phyloP scores from a whole-genome alignment of 2,888 invertebrate species.

The Clusia tigrina region DNA sequence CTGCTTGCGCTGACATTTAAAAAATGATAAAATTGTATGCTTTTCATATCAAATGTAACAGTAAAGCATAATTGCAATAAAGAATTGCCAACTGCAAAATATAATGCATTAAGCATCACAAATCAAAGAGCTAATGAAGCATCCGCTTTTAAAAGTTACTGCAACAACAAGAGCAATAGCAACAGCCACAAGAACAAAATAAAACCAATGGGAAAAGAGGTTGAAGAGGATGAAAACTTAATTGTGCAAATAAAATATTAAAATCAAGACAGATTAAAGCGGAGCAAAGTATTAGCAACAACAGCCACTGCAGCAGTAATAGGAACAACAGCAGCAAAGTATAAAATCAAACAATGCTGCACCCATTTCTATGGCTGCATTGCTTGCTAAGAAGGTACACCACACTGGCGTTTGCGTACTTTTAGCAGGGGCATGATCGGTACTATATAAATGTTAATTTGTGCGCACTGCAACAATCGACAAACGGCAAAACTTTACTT shows the following conservation, averaged over 20 bases:
- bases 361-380: conserved; percentile 8
- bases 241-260: neutral
- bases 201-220: too few species aligned
- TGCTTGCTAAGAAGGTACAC: neutral
- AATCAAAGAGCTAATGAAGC: neutral
- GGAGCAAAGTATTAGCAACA: neutral
- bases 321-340: neutral
- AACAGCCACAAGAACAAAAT: neutral
- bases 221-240: neutral
- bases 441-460: conserved; percentile 33
- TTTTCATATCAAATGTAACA: conserved; percentile 18
- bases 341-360: conserved; percentile 15
- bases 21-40: conserved; percentile 10
- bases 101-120: neutral
- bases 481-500: too few species aligned
- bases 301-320: neutral
- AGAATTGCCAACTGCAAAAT: conserved; percentile 13
- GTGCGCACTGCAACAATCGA: neutral
- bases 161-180: neutral
- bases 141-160: conserved; percentile 11
- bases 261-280: conserved; percentile 8
- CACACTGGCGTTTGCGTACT: neutral
- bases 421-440: too few species aligned
- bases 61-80: conserved; percentile 16
- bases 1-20: conserved; percentile 22